Conservation (phyloP, 1,140 invertebrate species). For the Liolophura sinensis region DNA sequence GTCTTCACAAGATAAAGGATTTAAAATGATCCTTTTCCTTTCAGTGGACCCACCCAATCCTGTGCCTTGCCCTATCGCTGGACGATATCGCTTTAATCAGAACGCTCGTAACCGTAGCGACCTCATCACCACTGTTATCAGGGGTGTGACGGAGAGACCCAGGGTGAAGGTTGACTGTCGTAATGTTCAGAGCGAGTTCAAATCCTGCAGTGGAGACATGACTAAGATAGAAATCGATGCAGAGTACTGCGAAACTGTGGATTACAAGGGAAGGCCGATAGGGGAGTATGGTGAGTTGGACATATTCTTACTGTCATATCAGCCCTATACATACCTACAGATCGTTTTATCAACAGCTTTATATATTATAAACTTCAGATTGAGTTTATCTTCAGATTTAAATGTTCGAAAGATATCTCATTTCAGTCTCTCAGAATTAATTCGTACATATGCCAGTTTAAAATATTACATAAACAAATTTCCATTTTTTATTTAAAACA, state of each 20-base stretch:
- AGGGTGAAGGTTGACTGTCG: slow-evolving; percentile 91
- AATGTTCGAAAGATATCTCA: no score
- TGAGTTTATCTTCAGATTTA: no score
- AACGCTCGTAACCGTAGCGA: slow-evolving; percentile 72
- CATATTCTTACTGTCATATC: slow-evolving; percentile 67
- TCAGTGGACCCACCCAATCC: slow-evolving; percentile 87
- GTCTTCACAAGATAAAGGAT: no score
- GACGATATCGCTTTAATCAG: slow-evolving; percentile 93
- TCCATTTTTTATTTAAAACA: no score
- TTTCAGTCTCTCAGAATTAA: no score
- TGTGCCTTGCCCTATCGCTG: slow-evolving; percentile 92
- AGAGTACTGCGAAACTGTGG: slow-evolving; percentile 93
- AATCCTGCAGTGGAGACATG: slow-evolving; percentile 78
- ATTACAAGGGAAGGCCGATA: slow-evolving; percentile 88
- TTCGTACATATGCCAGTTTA: no score
- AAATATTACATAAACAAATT: no score
- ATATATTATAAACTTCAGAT: no score
- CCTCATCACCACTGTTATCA: slow-evolving; percentile 88
- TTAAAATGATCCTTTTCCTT: slow-evolving; percentile 30
- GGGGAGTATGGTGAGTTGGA: slow-evolving; percentile 61
- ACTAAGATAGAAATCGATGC: slow-evolving; percentile 92
- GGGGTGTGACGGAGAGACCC: slow-evolving; percentile 91
- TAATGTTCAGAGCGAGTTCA: slow-evolving; percentile 90
- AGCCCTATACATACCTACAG: slow-evolving; percentile 64
- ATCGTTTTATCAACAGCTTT: background rate